These are phyloP conservation scores for Caenorhabditis sp. DNA, from an alignment of 2,888 invertebrate genomes.

Conservation along the genomic window DNA sequence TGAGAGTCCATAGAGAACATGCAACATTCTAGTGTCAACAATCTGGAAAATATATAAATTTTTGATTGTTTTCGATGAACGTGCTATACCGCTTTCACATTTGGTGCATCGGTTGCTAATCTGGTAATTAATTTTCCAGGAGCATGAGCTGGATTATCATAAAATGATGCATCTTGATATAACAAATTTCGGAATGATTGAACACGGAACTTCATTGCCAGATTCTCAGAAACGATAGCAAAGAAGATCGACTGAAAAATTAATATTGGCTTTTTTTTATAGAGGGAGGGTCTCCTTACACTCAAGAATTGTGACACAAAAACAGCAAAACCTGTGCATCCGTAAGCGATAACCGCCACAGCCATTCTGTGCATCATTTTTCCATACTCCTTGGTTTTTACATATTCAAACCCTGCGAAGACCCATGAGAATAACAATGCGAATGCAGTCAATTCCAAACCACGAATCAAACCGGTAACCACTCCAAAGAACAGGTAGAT, in stretches of 20 bases:
- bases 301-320: conserved; percentile 40
- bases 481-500: conserved; percentile 40
- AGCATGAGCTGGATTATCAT: conserved; percentile 71
- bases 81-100: conserved; percentile 71
- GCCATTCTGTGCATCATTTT: conserved; percentile 15
- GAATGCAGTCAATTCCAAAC: conserved; percentile 72
- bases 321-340: conserved; percentile 21
- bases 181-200: conserved; percentile 66
- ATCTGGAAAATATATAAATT: conserved; percentile 4
- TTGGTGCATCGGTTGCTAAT: conserved; percentile 73
- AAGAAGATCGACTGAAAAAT: conserved; percentile 35
- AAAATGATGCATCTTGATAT: conserved; percentile 73
- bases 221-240: conserved; percentile 54
- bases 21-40: conserved; percentile 71
- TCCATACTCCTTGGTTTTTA: conserved; percentile 5
- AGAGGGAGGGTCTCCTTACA: conserved; percentile 17
- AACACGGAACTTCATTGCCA: conserved; percentile 54
- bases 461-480: conserved; percentile 68
- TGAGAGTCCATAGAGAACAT: conserved; percentile 70
- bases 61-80: not conserved
- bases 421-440: conserved; percentile 69
- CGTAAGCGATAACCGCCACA: conserved; percentile 18
- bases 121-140: conserved; percentile 71
- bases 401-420: conserved; percentile 33
- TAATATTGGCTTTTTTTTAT: not conserved